A percentile compares a stretch with the other conserved stretches of the same genome.
Conservation (phyloP, 2,888 invertebrate species). For the Philaethria dido region DNA sequence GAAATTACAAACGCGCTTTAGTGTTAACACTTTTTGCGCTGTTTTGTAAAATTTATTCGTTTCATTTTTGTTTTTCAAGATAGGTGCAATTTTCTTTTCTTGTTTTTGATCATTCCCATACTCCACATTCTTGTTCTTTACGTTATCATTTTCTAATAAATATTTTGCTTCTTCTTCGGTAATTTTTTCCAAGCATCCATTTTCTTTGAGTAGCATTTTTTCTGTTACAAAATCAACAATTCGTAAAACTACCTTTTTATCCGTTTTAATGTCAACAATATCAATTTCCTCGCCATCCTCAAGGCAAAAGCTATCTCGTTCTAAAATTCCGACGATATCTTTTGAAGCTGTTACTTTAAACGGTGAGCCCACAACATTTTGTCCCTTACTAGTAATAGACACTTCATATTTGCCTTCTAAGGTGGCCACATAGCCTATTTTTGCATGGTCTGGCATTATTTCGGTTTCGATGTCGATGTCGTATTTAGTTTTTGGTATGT, state of each 20-base stretch:
- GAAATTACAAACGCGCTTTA: constrained; percentile 65
- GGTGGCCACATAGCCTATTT: constrained; percentile 78
- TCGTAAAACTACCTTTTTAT: constrained; percentile 77
- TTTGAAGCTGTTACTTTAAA: constrained; percentile 76
- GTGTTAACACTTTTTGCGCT: constrained; percentile 61
- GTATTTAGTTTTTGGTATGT: constrained; percentile 75
- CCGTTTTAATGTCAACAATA: constrained; percentile 71
- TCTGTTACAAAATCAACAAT: constrained; percentile 83
- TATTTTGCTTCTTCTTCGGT: constrained; percentile 72
- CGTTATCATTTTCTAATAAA: constrained; percentile 62
- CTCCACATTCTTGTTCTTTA: constrained; percentile 40
- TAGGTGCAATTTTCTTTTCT: neutral
- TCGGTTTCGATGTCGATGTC: constrained; percentile 81
- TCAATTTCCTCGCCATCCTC: constrained; percentile 80
- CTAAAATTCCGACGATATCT: constrained; percentile 64
- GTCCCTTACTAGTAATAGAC: constrained; percentile 81
- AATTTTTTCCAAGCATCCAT: constrained; percentile 77
- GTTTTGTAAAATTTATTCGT: constrained; percentile 58
- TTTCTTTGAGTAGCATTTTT: constrained; percentile 82
- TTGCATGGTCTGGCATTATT: constrained; percentile 74
- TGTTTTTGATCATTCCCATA: neutral
- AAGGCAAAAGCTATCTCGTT: constrained; percentile 68
- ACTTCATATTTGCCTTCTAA: constrained; percentile 83
- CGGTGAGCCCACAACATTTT: constrained; percentile 84
- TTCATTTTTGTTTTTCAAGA: constrained; percentile 35